These are phyloP conservation scores for Arbacia lixula DNA, from an alignment of 53 echinoderm and acorn worm genomes.

Conservation along the genomic window DNA sequence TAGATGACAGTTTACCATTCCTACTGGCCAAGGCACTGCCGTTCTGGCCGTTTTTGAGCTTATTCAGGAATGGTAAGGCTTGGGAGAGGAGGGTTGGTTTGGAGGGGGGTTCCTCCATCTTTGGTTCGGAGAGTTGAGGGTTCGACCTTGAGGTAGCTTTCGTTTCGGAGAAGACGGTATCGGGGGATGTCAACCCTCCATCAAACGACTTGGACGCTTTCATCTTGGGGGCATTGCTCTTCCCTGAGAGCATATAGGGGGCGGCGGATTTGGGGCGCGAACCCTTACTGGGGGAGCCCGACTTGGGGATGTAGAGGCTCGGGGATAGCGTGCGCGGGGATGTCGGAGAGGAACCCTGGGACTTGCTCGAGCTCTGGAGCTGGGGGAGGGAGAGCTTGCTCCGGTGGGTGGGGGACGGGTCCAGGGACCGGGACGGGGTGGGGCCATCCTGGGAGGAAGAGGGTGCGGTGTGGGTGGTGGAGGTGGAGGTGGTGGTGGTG, in stretches of 20 bases:
- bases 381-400: conserved; percentile 28
- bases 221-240: conserved; percentile 26
- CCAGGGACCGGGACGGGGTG: conserved; percentile 16
- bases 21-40: no score
- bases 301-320: conserved; percentile 31
- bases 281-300: conserved; percentile 32
- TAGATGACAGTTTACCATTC: no score
- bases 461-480: neutral
- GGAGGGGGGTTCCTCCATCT: neutral
- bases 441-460: neutral
- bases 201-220: conserved; percentile 43
- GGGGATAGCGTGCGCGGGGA: conserved; percentile 40
- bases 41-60: conserved; percentile 18
- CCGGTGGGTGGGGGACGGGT: conserved; percentile 51
- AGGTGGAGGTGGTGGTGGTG: neutral
- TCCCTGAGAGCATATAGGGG: conserved; percentile 24
- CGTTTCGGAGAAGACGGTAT: conserved; percentile 18
- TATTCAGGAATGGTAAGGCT: conserved; percentile 33
- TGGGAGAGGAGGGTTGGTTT: conserved; percentile 44
- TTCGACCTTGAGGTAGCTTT: conserved; percentile 36
- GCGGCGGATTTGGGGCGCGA: conserved; percentile 36
- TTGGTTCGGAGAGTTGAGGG: conserved; percentile 14
- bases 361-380: neutral
- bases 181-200: conserved; percentile 17
- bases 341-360: conserved; percentile 34